Conservation (phyloP, 92 coral and sea anemone genomes). For the Pocillopora grandis region DNA sequence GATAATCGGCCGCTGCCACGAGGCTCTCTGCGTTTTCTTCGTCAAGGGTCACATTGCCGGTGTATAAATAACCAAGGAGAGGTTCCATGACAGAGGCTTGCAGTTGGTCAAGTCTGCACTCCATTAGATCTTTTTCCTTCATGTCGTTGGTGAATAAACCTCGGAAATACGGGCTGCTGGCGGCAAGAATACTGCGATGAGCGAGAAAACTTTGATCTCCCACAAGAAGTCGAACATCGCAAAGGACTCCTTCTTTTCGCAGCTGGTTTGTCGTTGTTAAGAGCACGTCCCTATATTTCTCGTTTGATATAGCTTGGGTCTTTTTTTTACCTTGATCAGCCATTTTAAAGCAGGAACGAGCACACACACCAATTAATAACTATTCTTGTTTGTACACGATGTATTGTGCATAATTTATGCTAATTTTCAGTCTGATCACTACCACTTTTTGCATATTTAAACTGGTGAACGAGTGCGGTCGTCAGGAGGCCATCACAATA, state of each 20-base stretch:
- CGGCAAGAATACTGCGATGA: conserved; percentile 76
- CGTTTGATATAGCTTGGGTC: conserved; percentile 33
- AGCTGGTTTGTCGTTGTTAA: conserved; percentile 66
- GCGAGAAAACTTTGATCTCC: conserved; percentile 61
- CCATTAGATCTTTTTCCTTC: conserved; percentile 68
- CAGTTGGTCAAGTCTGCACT: conserved; percentile 64
- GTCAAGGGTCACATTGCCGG: conserved; percentile 69
- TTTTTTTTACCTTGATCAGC: conserved; percentile 12
- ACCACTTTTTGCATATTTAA: not conserved
- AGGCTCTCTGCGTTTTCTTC: conserved; percentile 70
- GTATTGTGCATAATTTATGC: not conserved
- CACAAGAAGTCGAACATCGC: conserved; percentile 78
- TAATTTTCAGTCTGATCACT: not conserved
- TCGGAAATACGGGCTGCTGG: conserved; percentile 84
- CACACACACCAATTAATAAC: not conserved
- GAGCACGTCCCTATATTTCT: conserved; percentile 49
- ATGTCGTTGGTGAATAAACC: conserved; percentile 76
- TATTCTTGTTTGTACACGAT: not conserved
- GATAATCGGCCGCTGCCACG: conserved; percentile 81
- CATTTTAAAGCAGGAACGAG: conserved; percentile 6
- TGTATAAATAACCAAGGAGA: conserved; percentile 71
- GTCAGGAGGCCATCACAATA: not conserved
- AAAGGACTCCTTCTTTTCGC: conserved; percentile 64
- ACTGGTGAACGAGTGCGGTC: not conserved
- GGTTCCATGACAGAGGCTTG: conserved; percentile 64